Percentiles rank a stretch among this genome's conserved stretches.
Conservation (phyloP, 2,113 vertebrate species). For the Aldabrachelys gigantea region DNA sequence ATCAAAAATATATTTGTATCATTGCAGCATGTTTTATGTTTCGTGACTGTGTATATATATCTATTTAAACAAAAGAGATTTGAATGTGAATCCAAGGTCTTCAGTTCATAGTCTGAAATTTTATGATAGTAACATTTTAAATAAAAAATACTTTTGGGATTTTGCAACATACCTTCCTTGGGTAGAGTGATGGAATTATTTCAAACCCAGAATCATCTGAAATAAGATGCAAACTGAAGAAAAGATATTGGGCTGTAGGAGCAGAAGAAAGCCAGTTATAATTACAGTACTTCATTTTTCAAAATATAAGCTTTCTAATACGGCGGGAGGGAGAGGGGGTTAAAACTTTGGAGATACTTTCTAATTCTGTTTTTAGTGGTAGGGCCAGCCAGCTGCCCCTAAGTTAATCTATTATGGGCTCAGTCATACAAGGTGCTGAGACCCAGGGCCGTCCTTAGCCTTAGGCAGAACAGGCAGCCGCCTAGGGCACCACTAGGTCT, state of each 20-base stretch:
- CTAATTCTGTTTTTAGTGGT: not conserved
- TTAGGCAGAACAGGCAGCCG: too few relatives aligned
- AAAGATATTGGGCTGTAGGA: not conserved
- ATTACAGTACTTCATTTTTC: not conserved
- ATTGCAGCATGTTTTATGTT: slow-evolving; percentile 76
- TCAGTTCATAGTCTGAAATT: slow-evolving; percentile 63
- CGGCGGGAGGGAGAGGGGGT: not conserved
- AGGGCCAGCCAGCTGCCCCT: not conserved
- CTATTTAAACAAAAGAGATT: slow-evolving; percentile 25
- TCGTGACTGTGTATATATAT: slow-evolving; percentile 55
- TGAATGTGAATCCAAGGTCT: slow-evolving; percentile 34
- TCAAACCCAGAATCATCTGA: fast-evolving
- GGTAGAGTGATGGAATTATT: slow-evolving; percentile 27
- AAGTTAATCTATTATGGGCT: not conserved
- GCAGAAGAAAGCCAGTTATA: not conserved
- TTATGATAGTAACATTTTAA: slow-evolving; percentile 68
- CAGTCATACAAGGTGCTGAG: not conserved
- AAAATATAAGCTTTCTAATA: not conserved
- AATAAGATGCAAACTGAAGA: not conserved
- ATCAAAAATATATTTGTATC: slow-evolving; percentile 76
- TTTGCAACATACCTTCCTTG: slow-evolving; percentile 64
- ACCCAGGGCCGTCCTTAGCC: too few relatives aligned
- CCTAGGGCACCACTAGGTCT: too few relatives aligned
- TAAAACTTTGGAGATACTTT: not conserved
- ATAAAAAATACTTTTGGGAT: slow-evolving; percentile 65